Percentiles rank a stretch among this genome's conserved stretches.
Evolutionary conservation across 2,797 vertebrate species (phyloP).

Genomic region (Acanthiza pusilla): DNA sequence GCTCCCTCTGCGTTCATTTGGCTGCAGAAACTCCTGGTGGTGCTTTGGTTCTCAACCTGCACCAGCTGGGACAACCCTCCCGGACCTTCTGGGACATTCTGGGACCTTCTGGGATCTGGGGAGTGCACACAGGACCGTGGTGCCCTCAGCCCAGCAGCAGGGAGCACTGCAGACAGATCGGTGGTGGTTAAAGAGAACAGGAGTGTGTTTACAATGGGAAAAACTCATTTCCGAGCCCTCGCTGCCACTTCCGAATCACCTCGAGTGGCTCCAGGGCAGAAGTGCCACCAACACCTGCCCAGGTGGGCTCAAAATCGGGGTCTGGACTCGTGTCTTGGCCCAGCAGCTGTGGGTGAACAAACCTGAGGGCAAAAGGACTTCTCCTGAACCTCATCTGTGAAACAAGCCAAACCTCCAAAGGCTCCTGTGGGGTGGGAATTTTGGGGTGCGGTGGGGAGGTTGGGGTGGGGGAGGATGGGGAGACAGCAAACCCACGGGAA

Average conservation of each 20-base stretch:
- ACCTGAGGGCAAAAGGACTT: background rate
- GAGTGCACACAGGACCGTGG: fast-evolving
- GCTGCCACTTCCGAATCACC: background rate
- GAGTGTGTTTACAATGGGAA: background rate
- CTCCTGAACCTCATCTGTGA: background rate
- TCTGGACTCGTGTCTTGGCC: background rate
- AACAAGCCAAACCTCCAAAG: background rate
- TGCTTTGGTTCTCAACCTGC: background rate
- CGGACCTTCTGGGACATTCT: background rate
- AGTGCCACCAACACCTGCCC: background rate
- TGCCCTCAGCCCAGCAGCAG: background rate
- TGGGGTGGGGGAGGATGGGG: background rate
- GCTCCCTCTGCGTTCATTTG: background rate
- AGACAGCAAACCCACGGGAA: background rate
- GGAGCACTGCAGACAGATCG: background rate
- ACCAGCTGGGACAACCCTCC: background rate
- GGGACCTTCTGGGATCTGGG: background rate
- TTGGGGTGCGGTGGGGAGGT: background rate
- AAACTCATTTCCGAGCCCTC: background rate
- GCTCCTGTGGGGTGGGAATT: background rate
- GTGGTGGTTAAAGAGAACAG: background rate
- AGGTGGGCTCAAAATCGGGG: background rate
- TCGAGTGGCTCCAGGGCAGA: background rate
- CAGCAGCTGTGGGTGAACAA: background rate
- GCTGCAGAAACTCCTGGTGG: background rate